phyloP scores from a whole-genome alignment of 2,888 invertebrate species.

The Fragum fragum region DNA sequence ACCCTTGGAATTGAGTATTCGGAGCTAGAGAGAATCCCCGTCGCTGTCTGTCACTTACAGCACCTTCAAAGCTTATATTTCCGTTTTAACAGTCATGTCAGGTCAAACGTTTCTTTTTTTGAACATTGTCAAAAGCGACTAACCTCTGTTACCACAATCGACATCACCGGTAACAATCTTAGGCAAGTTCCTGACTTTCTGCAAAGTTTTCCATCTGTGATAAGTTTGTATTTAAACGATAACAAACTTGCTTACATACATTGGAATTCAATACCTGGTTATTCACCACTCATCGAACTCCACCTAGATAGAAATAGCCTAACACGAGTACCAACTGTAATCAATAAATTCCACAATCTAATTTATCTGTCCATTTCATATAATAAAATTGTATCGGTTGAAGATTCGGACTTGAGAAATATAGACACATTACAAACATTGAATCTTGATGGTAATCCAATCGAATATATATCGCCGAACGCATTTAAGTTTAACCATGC shows the following conservation, averaged over 20 bases:
- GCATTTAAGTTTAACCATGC: slow-evolving; percentile 3
- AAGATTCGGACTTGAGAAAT: neutral
- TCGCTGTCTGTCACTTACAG: slow-evolving; percentile 5
- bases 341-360: neutral
- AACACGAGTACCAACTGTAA: neutral
- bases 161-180: neutral
- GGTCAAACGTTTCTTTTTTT: neutral
- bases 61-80: neutral
- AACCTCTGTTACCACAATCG: neutral
- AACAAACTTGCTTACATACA: neutral
- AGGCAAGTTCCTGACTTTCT: neutral
- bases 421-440: neutral
- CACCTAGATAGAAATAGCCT: neutral
- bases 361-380: neutral
- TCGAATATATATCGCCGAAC: slow-evolving; percentile 12
- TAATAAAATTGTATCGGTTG: slow-evolving; percentile 2
- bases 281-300: neutral
- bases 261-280: neutral
- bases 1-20: neutral
- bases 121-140: neutral
- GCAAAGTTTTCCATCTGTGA: neutral
- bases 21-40: neutral
- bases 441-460: neutral
- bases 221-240: neutral
- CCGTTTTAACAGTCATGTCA: neutral